A percentile compares a stretch with the other conserved stretches of the same genome.
Conservation (phyloP, 2,797 vertebrate genomes). For the Hippopotamyrus pictus region DNA sequence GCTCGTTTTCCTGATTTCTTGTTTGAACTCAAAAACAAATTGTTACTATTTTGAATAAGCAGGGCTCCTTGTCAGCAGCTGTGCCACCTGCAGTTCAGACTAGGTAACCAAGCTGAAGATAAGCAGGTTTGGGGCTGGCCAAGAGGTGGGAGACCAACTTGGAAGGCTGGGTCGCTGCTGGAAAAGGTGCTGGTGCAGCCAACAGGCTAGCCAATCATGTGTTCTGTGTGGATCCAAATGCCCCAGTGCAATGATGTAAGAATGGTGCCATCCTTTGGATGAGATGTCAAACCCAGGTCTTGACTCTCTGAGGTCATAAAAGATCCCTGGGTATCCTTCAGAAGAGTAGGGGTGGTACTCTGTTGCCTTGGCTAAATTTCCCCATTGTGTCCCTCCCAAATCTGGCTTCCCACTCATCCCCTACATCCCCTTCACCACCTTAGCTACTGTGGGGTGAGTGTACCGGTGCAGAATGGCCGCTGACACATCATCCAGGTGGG, state of each 20-base stretch:
- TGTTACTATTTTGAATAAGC: neutral
- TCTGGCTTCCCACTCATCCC: neutral
- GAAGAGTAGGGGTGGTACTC: neutral
- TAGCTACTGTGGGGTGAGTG: neutral
- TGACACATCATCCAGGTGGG: neutral
- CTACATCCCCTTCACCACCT: neutral
- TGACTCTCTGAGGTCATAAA: neutral
- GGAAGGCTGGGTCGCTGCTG: neutral
- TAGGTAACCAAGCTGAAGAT: neutral
- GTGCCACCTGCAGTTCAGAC: neutral
- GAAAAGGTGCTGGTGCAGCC: neutral
- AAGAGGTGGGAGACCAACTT: neutral
- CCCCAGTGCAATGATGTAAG: neutral
- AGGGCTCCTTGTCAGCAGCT: neutral
- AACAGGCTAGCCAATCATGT: neutral
- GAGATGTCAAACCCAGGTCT: neutral
- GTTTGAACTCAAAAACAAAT: neutral
- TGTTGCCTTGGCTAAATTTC: neutral
- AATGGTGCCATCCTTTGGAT: neutral
- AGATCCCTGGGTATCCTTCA: neutral
- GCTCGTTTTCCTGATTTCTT: neutral
- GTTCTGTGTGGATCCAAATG: neutral
- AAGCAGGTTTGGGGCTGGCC: neutral
- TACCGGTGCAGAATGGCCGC: neutral
- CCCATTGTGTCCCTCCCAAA: neutral